phyloP scores from a whole-genome alignment of 2,797 vertebrate genomes.

The Rhynchonycteris naso region DNA sequence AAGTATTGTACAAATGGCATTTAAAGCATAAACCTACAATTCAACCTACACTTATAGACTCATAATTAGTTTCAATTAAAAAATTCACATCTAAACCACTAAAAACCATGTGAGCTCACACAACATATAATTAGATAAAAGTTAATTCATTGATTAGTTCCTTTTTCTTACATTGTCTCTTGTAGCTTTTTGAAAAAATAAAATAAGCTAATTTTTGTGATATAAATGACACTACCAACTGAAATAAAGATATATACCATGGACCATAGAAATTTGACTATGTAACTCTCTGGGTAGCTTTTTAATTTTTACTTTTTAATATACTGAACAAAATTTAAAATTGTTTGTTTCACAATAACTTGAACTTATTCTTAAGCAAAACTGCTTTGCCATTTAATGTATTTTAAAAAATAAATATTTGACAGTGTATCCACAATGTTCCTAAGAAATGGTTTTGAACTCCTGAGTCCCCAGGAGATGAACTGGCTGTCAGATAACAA shows the following conservation, averaged over 20 bases:
- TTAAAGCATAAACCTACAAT: not conserved
- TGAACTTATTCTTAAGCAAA: conserved; percentile 42
- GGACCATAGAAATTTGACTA: not conserved
- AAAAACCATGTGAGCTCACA: conserved; percentile 15
- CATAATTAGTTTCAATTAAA: conserved; percentile 16
- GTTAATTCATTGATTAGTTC: conserved; percentile 38
- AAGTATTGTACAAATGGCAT: not conserved
- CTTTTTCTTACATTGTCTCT: not conserved
- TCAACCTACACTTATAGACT: not conserved
- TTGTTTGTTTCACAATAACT: conserved; percentile 60
- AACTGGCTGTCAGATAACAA: conserved; percentile 91
- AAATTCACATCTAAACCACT: conserved; percentile 37
- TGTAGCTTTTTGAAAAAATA: not conserved
- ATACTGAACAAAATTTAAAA: conserved; percentile 44
- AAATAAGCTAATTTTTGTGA: not conserved
- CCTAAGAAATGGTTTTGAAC: conserved; percentile 88
- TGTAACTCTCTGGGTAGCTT: not conserved
- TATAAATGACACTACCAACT: not conserved
- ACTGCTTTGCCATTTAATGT: conserved; percentile 68
- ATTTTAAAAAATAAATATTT: conserved; percentile 81
- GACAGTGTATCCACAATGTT: conserved; percentile 85
- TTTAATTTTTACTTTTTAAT: conserved; percentile 28
- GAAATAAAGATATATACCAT: not conserved
- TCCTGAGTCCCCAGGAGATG: conserved; percentile 88
- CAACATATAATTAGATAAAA: not conserved